phyloP scores from a whole-genome alignment of 2,797 vertebrate species.

The Urophycis tenuis region DNA sequence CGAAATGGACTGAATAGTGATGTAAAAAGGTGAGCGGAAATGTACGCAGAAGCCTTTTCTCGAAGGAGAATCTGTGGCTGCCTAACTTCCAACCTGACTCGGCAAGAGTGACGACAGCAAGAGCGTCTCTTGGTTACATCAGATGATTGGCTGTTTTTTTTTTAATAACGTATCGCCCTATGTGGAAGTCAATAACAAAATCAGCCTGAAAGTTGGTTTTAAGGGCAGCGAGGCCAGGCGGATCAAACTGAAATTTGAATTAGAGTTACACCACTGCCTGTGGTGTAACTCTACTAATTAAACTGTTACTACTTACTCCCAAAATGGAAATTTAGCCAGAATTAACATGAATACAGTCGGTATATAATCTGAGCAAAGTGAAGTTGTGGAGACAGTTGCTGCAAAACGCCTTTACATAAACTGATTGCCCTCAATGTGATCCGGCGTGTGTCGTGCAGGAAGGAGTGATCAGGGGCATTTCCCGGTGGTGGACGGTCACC shows the following conservation, averaged over 20 bases:
- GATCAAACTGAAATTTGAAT: not conserved
- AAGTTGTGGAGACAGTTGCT: not conserved
- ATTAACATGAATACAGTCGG: not conserved
- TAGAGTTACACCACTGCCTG: not conserved
- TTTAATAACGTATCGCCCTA: too few relatives aligned
- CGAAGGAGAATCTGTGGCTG: too few relatives aligned
- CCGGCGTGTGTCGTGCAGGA: slow-evolving; percentile 46
- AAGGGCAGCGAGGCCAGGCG: not conserved
- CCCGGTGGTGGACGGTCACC: slow-evolving; percentile 60
- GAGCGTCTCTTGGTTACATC: too few relatives aligned
- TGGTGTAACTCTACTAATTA: not conserved
- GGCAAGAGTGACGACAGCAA: too few relatives aligned
- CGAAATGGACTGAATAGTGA: not conserved
- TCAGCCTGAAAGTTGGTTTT: too few relatives aligned
- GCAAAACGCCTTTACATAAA: not conserved
- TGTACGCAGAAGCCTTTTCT: not conserved
- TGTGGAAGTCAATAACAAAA: too few relatives aligned
- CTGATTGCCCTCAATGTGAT: not conserved
- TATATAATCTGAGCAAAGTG: too few relatives aligned
- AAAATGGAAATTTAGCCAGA: not conserved
- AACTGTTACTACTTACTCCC: not conserved
- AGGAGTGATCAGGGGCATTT: slow-evolving; percentile 55
- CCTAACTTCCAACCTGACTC: too few relatives aligned
- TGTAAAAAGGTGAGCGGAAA: not conserved
- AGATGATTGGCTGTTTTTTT: too few relatives aligned